phyloP scores from a whole-genome alignment of 2,888 invertebrate genomes.

The Drosophila helvetica region DNA sequence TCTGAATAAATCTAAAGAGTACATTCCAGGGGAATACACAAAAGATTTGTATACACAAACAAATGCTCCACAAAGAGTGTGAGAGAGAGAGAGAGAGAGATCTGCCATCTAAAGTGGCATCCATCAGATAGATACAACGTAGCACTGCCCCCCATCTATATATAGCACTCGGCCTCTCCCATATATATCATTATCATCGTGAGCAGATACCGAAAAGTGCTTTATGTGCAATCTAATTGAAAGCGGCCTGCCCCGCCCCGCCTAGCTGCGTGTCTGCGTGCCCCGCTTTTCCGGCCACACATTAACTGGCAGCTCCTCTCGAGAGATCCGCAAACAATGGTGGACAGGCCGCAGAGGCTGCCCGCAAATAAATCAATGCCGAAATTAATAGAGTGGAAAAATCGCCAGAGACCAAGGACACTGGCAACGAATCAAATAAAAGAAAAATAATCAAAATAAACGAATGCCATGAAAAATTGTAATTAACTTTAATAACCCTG shows the following conservation, averaged over 20 bases:
- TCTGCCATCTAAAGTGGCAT: constrained; percentile 8
- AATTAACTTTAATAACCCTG: constrained; percentile 79
- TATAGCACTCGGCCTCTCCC: not conserved
- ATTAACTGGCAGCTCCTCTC: constrained; percentile 17
- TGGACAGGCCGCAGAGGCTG: constrained; percentile 17
- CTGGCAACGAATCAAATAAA: constrained; percentile 27
- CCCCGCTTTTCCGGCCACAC: constrained; percentile 2
- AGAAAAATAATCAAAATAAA: constrained; percentile 43
- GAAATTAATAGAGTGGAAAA: constrained; percentile 77
- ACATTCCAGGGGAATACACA: not conserved
- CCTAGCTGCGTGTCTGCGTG: constrained; percentile 41
- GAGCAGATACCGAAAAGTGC: constrained; percentile 45
- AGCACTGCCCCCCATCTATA: not conserved
- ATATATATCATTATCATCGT: constrained; percentile 27
- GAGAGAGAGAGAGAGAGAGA: constrained; percentile 1
- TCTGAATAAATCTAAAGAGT: too few species aligned
- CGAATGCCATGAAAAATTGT: constrained; percentile 77
- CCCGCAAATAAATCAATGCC: constrained; percentile 68
- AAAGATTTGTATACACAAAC: not conserved
- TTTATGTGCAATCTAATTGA: constrained; percentile 54
- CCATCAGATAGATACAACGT: constrained; percentile 3
- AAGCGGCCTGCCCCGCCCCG: constrained; percentile 26
- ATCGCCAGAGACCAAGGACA: constrained; percentile 71
- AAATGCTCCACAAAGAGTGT: not conserved
- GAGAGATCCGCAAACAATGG: constrained; percentile 42